Conservation (phyloP, 2,888 invertebrate species). For the Gibbula magus region DNA sequence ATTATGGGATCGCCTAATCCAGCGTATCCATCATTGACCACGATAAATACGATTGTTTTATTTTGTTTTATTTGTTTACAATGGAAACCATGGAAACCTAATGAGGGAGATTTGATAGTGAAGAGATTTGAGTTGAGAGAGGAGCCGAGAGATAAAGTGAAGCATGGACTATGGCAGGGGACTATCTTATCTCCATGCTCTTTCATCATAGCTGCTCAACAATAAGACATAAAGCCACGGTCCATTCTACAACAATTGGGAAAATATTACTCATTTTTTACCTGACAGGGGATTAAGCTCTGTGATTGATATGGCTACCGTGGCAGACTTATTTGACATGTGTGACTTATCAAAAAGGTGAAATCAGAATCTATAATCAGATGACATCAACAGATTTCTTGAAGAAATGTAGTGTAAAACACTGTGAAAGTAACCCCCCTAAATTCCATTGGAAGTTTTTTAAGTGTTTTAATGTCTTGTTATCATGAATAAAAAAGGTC, state of each 20-base stretch:
- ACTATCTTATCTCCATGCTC: background rate
- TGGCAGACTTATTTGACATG: too few species aligned
- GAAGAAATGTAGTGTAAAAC: too few species aligned
- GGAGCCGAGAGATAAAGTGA: background rate
- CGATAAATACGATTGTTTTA: conserved; percentile 10
- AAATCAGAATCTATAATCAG: too few species aligned
- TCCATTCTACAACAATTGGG: background rate
- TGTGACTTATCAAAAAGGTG: too few species aligned
- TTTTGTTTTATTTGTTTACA: conserved; percentile 2
- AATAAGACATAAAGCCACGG: background rate
- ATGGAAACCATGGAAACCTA: conserved; percentile 7
- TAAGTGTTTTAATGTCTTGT: too few species aligned
- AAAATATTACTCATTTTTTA: background rate
- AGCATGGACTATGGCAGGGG: background rate
- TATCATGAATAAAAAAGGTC: too few species aligned
- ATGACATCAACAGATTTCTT: too few species aligned
- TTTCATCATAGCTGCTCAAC: background rate
- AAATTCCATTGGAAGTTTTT: too few species aligned
- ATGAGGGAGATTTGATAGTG: background rate
- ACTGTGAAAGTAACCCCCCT: too few species aligned
- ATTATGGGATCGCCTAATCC: conserved; percentile 5
- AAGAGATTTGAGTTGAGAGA: background rate
- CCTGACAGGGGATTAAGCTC: too few species aligned
- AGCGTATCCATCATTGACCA: conserved; percentile 2
- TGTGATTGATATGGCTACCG: too few species aligned